These are phyloP conservation scores for Dipus sagitta DNA, from an alignment of 2,797 vertebrate genomes.

Conservation along the genomic window DNA sequence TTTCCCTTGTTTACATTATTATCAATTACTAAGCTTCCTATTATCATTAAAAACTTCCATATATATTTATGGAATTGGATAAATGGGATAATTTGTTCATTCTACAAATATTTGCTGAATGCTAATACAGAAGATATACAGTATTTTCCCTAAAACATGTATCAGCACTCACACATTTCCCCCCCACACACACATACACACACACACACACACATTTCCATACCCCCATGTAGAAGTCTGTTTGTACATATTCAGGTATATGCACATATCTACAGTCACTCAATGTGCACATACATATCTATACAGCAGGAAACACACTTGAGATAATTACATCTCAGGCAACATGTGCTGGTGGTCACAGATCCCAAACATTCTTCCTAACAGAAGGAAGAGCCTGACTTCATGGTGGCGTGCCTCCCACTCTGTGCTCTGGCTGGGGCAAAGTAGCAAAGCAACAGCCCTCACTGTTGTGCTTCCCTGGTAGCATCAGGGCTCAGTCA, in stretches of 20 bases:
- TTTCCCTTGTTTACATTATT: conserved; percentile 7
- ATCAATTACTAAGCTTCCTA: conserved; percentile 6
- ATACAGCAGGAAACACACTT: neutral
- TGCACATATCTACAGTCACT: rapidly evolving
- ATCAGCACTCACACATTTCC: neutral
- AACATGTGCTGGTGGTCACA: neutral
- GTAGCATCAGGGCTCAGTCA: neutral
- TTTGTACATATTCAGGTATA: neutral
- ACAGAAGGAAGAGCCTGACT: neutral
- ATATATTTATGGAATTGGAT: conserved; percentile 55
- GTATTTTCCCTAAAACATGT: neutral
- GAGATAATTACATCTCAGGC: neutral
- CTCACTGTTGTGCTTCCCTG: neutral
- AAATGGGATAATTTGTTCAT: conserved; percentile 38
- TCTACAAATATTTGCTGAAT: conserved; percentile 37
- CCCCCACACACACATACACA: neutral
- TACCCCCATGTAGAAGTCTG: neutral
- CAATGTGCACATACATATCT: neutral
- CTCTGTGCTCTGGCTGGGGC: neutral
- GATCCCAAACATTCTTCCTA: neutral
- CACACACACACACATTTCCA: neutral
- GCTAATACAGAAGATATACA: neutral
- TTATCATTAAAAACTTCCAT: conserved; percentile 25
- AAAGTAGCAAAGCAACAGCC: neutral
- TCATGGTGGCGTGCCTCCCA: neutral